phyloP scores from a whole-genome alignment of 2,888 invertebrate species.

The Rhamphomyia laevipes region DNA sequence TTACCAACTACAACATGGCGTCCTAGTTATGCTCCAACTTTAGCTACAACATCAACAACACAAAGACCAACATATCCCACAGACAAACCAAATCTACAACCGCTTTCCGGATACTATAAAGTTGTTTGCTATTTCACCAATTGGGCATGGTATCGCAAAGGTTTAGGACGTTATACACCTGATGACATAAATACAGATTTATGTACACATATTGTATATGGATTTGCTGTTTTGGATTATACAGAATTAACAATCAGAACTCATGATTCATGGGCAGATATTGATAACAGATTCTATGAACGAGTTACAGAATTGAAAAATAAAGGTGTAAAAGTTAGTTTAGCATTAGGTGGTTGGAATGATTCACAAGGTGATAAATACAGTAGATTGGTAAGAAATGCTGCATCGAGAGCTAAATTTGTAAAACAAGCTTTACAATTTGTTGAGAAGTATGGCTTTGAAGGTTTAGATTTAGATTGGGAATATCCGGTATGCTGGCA shows the following conservation, averaged over 20 bases:
- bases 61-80: constrained; percentile 28
- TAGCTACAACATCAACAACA: constrained; percentile 22
- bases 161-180: constrained; percentile 69
- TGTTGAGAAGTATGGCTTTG: constrained; percentile 68
- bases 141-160: constrained; percentile 86
- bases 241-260: constrained; percentile 66
- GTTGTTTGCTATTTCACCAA: constrained; percentile 87
- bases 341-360: constrained; percentile 93
- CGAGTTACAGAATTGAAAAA: constrained; percentile 66
- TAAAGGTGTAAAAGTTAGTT: constrained; percentile 69
- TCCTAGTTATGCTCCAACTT: not conserved
- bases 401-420: constrained; percentile 59
- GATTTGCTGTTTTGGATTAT: constrained; percentile 82
- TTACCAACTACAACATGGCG: constrained; percentile 21
- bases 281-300: constrained; percentile 78
- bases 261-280: constrained; percentile 84
- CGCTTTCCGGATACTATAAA: constrained; percentile 57
- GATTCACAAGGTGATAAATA: constrained; percentile 86
- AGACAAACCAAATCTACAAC: constrained; percentile 34
- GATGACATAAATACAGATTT: constrained; percentile 76
- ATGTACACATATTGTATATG: constrained; percentile 88
- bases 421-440: constrained; percentile 64
- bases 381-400: constrained; percentile 68
- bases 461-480: constrained; percentile 93
- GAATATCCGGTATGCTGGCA: constrained; percentile 66